phyloP scores from a whole-genome alignment of 2,113 vertebrate species.

The Colius striatus region DNA sequence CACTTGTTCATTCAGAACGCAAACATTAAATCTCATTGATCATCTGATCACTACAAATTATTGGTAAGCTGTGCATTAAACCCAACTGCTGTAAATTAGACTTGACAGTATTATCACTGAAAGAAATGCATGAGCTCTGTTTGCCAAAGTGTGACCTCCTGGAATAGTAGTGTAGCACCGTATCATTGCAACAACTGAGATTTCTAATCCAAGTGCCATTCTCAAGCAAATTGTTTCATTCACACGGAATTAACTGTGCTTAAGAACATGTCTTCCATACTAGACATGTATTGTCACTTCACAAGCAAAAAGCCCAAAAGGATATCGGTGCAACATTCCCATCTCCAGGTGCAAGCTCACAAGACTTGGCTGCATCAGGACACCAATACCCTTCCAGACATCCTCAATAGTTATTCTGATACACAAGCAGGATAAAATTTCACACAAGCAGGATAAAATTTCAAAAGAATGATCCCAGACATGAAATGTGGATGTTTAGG shows the following conservation, averaged over 20 bases:
- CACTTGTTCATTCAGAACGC: slow-evolving; percentile 46
- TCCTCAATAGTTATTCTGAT: neutral
- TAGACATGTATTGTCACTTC: neutral
- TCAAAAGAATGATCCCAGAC: neutral
- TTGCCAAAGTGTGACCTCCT: slow-evolving; percentile 21
- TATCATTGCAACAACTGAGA: neutral
- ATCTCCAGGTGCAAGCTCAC: neutral
- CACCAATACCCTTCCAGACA: neutral
- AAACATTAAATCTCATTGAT: slow-evolving; percentile 66
- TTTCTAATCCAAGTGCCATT: neutral
- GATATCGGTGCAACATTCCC: neutral
- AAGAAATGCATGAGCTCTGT: slow-evolving; percentile 36
- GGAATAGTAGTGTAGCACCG: neutral
- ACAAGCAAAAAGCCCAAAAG: neutral
- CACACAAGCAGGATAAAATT: neutral
- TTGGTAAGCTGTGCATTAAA: slow-evolving; percentile 69
- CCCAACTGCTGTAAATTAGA: slow-evolving; percentile 54
- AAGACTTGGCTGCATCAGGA: neutral
- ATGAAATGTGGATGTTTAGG: neutral
- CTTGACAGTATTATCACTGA: slow-evolving; percentile 63
- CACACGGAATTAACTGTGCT: neutral
- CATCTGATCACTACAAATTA: slow-evolving; percentile 72
- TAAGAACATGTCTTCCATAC: neutral
- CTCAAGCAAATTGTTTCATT: neutral
- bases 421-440: neutral